phyloP scores from a whole-genome alignment of 1,140 invertebrate genomes.

The Drosophila erecta region DNA sequence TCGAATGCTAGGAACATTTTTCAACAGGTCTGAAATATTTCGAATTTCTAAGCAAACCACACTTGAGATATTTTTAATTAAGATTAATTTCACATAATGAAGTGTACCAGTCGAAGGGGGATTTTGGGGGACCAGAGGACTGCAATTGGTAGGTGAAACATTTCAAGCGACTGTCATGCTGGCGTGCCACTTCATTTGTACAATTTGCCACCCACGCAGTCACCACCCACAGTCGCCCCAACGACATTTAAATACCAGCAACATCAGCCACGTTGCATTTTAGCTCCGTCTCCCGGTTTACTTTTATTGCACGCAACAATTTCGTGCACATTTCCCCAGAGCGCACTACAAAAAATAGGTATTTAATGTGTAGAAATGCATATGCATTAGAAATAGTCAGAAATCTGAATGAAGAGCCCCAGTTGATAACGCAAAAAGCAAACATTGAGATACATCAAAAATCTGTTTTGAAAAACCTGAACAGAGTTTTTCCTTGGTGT shows the following conservation, averaged over 20 bases:
- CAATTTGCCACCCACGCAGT: slow-evolving; percentile 6
- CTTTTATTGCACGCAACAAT: slow-evolving; percentile 49
- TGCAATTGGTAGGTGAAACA: slow-evolving; percentile 27
- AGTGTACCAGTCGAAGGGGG: slow-evolving; percentile 19
- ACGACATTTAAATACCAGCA: slow-evolving; percentile 29
- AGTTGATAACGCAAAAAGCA: no score
- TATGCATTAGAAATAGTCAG: not conserved
- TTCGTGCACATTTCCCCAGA: slow-evolving; percentile 19
- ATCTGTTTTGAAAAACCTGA: no score
- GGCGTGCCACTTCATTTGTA: slow-evolving; percentile 63
- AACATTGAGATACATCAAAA: no score
- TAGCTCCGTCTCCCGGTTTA: slow-evolving; percentile 22
- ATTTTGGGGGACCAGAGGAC: not conserved
- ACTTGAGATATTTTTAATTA: slow-evolving; percentile 54
- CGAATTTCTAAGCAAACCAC: no score
- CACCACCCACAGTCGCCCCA: not conserved
- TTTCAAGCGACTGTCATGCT: slow-evolving; percentile 49
- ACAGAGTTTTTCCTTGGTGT: not conserved
- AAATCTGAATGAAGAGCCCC: not conserved
- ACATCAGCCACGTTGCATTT: slow-evolving; percentile 38
- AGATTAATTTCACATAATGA: slow-evolving; percentile 58
- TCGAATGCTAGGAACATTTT: no score
- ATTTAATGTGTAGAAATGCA: not conserved
- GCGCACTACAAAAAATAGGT: not conserved
- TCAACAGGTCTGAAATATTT: no score